Conservation (phyloP, 92 coral and sea anemone species). For the Epizoanthus scotinus region DNA sequence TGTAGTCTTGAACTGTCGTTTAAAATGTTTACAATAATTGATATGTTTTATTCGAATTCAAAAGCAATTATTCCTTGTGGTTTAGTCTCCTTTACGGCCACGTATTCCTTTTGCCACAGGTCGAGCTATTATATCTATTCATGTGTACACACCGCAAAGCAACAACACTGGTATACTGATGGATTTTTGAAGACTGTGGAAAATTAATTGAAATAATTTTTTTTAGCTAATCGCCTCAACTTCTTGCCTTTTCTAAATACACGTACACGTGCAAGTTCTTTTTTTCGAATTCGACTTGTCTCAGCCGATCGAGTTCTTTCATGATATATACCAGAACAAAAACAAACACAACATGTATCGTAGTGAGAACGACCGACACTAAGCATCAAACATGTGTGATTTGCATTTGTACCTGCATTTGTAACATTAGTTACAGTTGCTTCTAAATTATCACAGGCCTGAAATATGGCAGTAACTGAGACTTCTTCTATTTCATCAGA, state of each 20-base stretch:
- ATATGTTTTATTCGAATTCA: not conserved
- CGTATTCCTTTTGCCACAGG: no score
- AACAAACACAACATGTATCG: not conserved
- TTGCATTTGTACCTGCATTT: not conserved
- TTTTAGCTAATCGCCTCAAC: not conserved
- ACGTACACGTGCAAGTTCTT: slow-evolving; percentile 25
- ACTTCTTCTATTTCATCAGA: not conserved
- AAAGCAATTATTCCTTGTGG: not conserved
- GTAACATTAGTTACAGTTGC: slow-evolving; percentile 6
- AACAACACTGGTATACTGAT: slow-evolving; percentile 11
- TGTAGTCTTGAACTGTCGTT: not conserved
- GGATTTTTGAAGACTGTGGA: slow-evolving; percentile 15
- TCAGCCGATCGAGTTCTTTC: not conserved
- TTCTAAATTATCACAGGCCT: slow-evolving; percentile 13
- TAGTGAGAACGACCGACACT: not conserved
- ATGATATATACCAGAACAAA: slow-evolving; percentile 1
- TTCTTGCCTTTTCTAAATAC: not conserved
- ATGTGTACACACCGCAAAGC: not conserved
- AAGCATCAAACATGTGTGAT: no score
- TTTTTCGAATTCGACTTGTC: slow-evolving; percentile 24
- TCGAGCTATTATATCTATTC: slow-evolving; percentile 3
- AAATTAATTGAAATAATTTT: not conserved
- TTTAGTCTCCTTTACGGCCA: no score
- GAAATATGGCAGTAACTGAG: not conserved
- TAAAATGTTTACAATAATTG: not conserved